Base-by-base conservation (phyloP, 2,113 vertebrate species). In the Gymnobelideus leadbeateri region DNA sequence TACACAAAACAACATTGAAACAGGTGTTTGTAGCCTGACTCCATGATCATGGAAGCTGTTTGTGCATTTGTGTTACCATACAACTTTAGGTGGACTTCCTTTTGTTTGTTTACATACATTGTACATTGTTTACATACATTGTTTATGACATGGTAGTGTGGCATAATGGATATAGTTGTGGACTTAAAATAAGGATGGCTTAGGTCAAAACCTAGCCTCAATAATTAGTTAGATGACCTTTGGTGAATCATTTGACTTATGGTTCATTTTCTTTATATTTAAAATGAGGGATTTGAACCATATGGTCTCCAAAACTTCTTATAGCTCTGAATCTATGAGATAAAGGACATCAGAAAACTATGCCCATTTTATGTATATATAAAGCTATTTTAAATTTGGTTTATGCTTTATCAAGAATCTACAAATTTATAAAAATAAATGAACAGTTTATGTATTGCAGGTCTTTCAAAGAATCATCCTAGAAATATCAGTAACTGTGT, bases 141-240 rank as follows among this genome's bases (percentile, higher is more conserved):
- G n/a, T n/a, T n/a, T n/a, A 37, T 77, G 2, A 43, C 68, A 21
- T 84, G 37, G 61, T 19, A 93, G 25, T 93, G n/a, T 51, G 6
- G 2, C 49, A 46, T 0, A 89, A 23, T 77, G 25, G 25, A 2
- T 61, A 92, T 31, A 21, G 50, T n/a, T 7, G 43, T 90, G 28
- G 89, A 7, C 91, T 91, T 12, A 28, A 53, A 93, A 52, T 19
- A 19, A 92, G 23, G 16, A 6, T 91, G 26, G 91, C 25, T 52
- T 91, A 49, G 3, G 91, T n/a, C 57, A 25, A 94, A 95, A 95
- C 84, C 4, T 68, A 52, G 21, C 2, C 89, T 52, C 46, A 95
- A 37, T 90, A 53, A 92, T 28, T 68, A 53, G 2, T 16, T 68
- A 26, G 50, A 52, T 91, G 28, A 90, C 25, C 51, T 91, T 55